Percentiles rank a stretch among this genome's conserved stretches.
phyloP scores from a whole-genome alignment of 2,797 vertebrate species.

The Odontamblyopus rebecca region DNA sequence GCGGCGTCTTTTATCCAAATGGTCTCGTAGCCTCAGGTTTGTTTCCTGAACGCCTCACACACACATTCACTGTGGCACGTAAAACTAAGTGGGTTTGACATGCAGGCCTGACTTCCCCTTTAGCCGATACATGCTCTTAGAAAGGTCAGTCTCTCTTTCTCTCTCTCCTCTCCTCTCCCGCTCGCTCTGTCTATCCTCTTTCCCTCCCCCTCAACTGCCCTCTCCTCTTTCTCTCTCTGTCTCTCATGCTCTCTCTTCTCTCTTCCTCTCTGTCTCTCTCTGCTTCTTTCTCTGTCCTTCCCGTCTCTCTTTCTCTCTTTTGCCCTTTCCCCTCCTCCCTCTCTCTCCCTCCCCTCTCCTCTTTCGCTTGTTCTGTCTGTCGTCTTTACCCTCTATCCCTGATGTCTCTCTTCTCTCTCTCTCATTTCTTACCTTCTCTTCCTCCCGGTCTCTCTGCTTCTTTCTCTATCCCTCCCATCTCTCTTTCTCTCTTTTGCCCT shows the following conservation, averaged over 20 bases:
- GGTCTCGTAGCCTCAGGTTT: background rate
- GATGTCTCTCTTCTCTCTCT: background rate
- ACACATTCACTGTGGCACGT: conserved; percentile 29
- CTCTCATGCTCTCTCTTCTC: background rate
- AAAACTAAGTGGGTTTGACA: conserved; percentile 66
- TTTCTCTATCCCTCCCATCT: background rate
- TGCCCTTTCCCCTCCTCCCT: background rate
- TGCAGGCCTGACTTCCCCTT: conserved; percentile 59
- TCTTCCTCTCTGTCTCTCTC: background rate
- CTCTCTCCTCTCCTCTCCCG: conserved; percentile 17
- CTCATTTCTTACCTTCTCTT: background rate
- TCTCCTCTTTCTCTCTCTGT: conserved; percentile 20
- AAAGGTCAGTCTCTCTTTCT: conserved; percentile 64
- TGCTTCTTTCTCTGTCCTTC: background rate
- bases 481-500: conserved; percentile 1
- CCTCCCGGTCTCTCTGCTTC: background rate
- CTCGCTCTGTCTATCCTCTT: too few species aligned
- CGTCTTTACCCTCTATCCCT: too few species aligned
- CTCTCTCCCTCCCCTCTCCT: background rate
- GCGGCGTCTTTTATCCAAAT: background rate
- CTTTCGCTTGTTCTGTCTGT: background rate
- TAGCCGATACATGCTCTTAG: conserved; percentile 60
- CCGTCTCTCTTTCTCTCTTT: conserved; percentile 14
- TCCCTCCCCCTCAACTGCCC: background rate
- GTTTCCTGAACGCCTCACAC: conserved; percentile 25